Percentiles rank a stretch among this genome's conserved stretches.
phyloP scores from a whole-genome alignment of 2,888 invertebrate genomes.

The Cryptophagus acutangulus region DNA sequence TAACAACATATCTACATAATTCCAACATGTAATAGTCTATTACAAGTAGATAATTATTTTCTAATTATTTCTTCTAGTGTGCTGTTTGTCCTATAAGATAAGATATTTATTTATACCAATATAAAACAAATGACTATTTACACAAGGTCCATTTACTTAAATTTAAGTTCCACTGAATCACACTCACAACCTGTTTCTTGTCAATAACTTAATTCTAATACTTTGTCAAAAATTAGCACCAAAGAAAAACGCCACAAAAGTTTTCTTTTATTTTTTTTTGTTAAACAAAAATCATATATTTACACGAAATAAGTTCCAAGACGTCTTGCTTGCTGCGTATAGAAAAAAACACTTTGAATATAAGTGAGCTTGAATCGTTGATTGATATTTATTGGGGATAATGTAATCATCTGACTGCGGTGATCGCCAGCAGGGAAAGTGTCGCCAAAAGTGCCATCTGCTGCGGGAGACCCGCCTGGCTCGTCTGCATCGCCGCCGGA shows the following conservation, averaged over 20 bases:
- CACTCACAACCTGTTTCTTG: too few relatives aligned
- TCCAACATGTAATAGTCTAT: constrained; percentile 38
- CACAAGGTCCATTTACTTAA: too few relatives aligned
- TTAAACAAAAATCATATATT: too few relatives aligned
- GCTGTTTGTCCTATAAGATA: constrained; percentile 16
- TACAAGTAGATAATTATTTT: constrained; percentile 33
- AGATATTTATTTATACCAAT: constrained; percentile 20
- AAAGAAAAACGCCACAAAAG: too few relatives aligned
- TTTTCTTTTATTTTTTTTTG: too few relatives aligned
- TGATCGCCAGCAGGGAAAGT: constrained; percentile 33
- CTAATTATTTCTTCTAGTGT: constrained; percentile 23
- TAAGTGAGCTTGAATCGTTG: too few relatives aligned
- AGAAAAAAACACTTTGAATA: too few relatives aligned
- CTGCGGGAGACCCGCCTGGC: constrained; percentile 47
- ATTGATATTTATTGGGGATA: constrained; percentile 28
- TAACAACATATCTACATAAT: constrained; percentile 38
- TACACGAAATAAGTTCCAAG: too few relatives aligned
- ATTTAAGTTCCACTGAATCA: too few relatives aligned
- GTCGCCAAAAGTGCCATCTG: constrained; percentile 37
- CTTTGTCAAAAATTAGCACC: too few relatives aligned
- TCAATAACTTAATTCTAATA: too few relatives aligned
- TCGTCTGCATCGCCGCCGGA: constrained; percentile 81
- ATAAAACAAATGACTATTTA: constrained; percentile 33
- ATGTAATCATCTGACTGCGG: constrained; percentile 42
- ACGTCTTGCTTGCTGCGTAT: too few relatives aligned